Evolutionary conservation across 2,113 vertebrate species (phyloP), one percentile per base, ranked within the genome.

Genomic region (Agapornis roseicollis): DNA sequence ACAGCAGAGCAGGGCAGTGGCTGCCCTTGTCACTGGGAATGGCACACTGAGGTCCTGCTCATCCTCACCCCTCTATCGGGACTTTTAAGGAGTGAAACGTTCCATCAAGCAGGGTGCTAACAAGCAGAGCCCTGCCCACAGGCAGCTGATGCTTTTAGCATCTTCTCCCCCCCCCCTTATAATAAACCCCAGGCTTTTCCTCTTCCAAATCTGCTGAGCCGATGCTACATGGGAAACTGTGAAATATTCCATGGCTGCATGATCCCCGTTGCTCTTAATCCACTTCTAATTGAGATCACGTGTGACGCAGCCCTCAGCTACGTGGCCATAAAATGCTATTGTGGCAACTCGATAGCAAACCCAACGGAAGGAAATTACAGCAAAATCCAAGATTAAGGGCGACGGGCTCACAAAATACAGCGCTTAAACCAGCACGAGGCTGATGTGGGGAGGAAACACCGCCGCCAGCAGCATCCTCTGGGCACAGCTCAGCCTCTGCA

Each of bases 171-270:
- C 4, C 13, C 42, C 7, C 5, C 25, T 52, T 77, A 28, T 79
- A 85, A 95, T 33, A 94, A 94, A 91, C 39, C 46, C 61, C 55
- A 13, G 60, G n/a, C 71, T 90, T 93, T 93, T 68, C 80, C 83
- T 31, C 86, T 83, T 42, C 69, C 69, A 58, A 23, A 63, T 25
- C 87, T 42, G 50, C 84, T 41, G 87, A 84, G 87, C 91, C 11
- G 85, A 87, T 53, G 92, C 74, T 77, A 27, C 76, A 7, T 1
- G 73, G 84, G 80, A 74, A 84, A 52, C 65, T 8, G 70, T 44
- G 73, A 87, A 87, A 70, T 35, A 44, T n/a, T 94, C 61, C 72
- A 6, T 8, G 41, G 53, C 80, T n/a, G 28, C 49, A 1, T 0
- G 17, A 49, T 78, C 47, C 91, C 93, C 7, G 2, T 44, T 25